A percentile compares a stretch with the other conserved stretches of the same genome.
Conservation (phyloP, 2,797 vertebrate genomes). For the Gymnoscopelus braueri region DNA sequence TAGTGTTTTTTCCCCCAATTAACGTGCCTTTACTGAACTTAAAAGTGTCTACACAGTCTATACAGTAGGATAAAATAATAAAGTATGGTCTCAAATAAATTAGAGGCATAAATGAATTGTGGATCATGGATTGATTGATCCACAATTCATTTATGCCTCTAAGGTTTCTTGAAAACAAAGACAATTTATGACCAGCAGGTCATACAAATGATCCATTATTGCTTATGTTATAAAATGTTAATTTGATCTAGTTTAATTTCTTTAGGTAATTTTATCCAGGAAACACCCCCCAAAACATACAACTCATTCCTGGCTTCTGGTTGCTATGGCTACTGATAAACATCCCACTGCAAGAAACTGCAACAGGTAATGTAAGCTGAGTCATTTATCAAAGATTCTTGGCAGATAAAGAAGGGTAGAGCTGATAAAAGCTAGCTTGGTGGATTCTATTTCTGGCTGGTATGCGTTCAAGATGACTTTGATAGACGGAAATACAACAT, state of each 20-base stretch:
- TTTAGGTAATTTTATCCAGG: no score
- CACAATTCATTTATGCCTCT: no score
- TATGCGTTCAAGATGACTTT: conserved; percentile 34
- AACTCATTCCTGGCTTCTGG: conserved; percentile 4
- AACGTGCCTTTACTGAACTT: background rate
- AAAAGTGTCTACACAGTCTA: background rate
- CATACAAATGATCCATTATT: no score
- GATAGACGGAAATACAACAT: conserved; percentile 3
- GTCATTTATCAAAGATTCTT: background rate
- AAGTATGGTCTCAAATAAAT: no score
- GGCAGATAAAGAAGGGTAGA: background rate
- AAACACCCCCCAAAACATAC: no score
- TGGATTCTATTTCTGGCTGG: background rate
- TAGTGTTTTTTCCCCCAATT: conserved; percentile 30
- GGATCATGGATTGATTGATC: no score
- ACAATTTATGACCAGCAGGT: no score
- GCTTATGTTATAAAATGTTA: no score
- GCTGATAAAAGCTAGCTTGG: background rate
- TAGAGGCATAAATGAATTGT: no score
- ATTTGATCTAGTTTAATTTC: no score
- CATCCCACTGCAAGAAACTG: conserved; percentile 13
- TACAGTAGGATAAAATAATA: no score
- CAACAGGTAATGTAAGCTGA: background rate
- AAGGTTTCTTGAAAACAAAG: no score
- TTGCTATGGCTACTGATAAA: conserved; percentile 47